Evolutionary conservation across 2,888 invertebrate species (phyloP), one percentile per base, ranked within the genome.

Genomic region (Drosophila nigricruria): DNA sequence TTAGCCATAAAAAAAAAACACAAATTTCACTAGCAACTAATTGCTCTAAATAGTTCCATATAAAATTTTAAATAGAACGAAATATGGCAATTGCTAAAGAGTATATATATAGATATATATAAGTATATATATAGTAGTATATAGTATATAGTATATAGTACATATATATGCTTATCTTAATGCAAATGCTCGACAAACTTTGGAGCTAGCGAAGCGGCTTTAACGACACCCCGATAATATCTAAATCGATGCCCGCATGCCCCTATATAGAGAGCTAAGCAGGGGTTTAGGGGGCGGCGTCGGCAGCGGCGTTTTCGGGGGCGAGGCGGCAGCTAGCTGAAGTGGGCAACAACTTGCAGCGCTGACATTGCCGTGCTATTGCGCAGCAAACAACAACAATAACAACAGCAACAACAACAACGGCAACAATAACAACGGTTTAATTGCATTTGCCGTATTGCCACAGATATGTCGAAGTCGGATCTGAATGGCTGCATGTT

Each of bases 401-500:
- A n/a, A n/a, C n/a, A n/a, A n/a, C n/a, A n/a, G n/a, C 20, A 63
- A 61, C 9, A 32, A 45, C 2, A 58, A 40, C 18, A 42, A 54
- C 20, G 58, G 27, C 23, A 40, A 40, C 16, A 36, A 36, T 50
- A 63, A 50, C 53, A 75, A 73, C 61, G 43, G 47, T 76, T 76
- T 76, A 77, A 77, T 77, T 73, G 73, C 77, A 73, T 77, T 77
- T 61, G 43, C 63, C 71, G 60, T 67, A 57, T 76, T 72, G 76
- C 77, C 65, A 68, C 69, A 73, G 64, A 71, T 74, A 74, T 76
- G 62, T 69, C 61, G 70, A 25, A 73, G 75, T 74, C 71, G 66
- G 56, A 75, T 75, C 75, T 63, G 63, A 75, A 66, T 75, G 63
- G 76, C 59, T 62, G 73, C 62, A 81, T 83, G 81, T 81, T 81